A percentile compares a stretch with the other conserved stretches of the same genome.
These are phyloP conservation scores for Luehdorfia chinensis DNA, from an alignment of 1,140 invertebrate genomes.

Conservation along the genomic window DNA sequence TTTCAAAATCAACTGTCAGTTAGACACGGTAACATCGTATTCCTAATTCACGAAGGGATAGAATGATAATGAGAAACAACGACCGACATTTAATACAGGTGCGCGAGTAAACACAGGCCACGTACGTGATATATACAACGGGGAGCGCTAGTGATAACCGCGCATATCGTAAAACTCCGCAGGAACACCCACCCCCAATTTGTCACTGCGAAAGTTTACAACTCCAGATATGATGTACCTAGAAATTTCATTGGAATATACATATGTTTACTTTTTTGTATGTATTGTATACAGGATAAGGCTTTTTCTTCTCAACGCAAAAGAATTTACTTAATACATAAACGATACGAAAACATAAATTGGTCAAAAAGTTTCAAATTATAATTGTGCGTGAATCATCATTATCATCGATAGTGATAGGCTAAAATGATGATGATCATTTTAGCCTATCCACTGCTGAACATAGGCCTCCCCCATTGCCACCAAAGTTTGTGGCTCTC, in stretches of 20 bases:
- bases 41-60: slow-evolving; percentile 46
- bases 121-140: slow-evolving; percentile 42
- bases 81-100: slow-evolving; percentile 49
- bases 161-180: slow-evolving; percentile 61
- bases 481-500: too few relatives aligned
- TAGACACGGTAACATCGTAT: slow-evolving; percentile 38
- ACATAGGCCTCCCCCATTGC: too few relatives aligned
- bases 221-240: slow-evolving; percentile 45
- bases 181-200: slow-evolving; percentile 53
- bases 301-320: too few relatives aligned
- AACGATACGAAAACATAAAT: too few relatives aligned
- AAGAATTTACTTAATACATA: too few relatives aligned
- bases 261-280: background rate
- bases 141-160: slow-evolving; percentile 52
- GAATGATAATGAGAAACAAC: slow-evolving; percentile 47
- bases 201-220: slow-evolving; percentile 56
- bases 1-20: slow-evolving; percentile 18
- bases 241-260: slow-evolving; percentile 21
- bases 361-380: too few relatives aligned
- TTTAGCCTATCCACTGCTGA: too few relatives aligned
- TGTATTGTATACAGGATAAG: background rate
- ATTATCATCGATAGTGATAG: too few relatives aligned
- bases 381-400: too few relatives aligned
- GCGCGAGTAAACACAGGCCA: slow-evolving; percentile 35
- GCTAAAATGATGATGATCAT: too few relatives aligned